A percentile compares a stretch with the other conserved stretches of the same genome.
These are phyloP conservation scores for Dryobates pubescens DNA, from an alignment of 2,797 vertebrate genomes.

Conservation along the genomic window DNA sequence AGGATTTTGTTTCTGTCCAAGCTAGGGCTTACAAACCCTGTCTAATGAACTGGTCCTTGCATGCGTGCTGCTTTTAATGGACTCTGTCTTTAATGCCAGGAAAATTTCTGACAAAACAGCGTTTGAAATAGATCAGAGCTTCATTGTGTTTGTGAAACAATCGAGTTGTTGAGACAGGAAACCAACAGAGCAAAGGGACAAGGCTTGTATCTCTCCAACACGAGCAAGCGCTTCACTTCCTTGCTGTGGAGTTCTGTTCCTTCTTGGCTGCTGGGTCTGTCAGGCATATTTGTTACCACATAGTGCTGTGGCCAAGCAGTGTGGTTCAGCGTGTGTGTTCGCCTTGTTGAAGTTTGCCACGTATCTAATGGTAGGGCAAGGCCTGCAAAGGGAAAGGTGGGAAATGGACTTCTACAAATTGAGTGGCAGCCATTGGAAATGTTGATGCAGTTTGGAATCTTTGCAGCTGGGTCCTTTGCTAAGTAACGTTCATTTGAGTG, in stretches of 20 bases:
- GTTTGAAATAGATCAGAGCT: slow-evolving; percentile 60
- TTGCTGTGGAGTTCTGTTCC: neutral
- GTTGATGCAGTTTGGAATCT: neutral
- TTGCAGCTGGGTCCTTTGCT: neutral
- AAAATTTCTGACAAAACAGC: slow-evolving; percentile 30
- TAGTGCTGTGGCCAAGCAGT: neutral
- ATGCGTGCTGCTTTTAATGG: slow-evolving; percentile 3
- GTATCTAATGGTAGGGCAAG: neutral
- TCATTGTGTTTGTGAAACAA: slow-evolving; percentile 64
- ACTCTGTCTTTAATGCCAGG: slow-evolving; percentile 8
- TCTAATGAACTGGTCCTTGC: neutral
- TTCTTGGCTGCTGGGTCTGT: neutral
- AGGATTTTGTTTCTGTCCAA: neutral
- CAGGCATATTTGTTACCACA: neutral
- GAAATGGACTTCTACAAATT: neutral
- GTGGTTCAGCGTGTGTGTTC: neutral
- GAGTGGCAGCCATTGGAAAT: neutral
- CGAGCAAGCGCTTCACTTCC: neutral
- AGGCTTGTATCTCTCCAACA: neutral
- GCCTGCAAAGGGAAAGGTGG: neutral
- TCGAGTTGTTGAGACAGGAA: slow-evolving; percentile 44
- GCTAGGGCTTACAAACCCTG: neutral
- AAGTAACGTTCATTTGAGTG: neutral
- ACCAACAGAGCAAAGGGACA: slow-evolving; percentile 31
- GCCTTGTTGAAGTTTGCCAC: neutral